phyloP scores from a whole-genome alignment of 2,113 vertebrate genomes.

The Aldabrachelys gigantea region DNA sequence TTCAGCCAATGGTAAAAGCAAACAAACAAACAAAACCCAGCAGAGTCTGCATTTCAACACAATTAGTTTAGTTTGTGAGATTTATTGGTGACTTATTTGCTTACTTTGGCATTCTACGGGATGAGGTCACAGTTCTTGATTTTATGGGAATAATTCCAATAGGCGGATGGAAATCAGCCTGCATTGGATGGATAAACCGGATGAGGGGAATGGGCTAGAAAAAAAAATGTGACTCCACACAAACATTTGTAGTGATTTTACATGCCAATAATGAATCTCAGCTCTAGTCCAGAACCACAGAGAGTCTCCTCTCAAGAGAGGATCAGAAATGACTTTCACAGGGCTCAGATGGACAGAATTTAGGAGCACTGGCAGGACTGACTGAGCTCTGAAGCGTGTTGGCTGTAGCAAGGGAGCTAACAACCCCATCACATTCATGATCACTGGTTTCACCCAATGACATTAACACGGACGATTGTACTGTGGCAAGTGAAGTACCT shows the following conservation, averaged over 20 bases:
- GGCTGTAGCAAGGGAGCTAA: background rate
- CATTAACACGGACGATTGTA: background rate
- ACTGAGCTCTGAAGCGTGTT: background rate
- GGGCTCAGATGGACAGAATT: background rate
- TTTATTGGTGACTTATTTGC: background rate
- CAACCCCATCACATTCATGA: background rate
- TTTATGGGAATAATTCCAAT: background rate
- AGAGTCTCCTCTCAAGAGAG: background rate
- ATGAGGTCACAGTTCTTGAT: background rate
- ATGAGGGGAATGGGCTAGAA: background rate
- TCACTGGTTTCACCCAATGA: background rate
- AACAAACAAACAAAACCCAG: background rate
- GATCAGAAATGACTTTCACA: background rate
- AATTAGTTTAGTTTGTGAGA: background rate
- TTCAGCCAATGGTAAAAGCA: background rate
- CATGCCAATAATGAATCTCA: background rate
- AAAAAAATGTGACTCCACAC: background rate
- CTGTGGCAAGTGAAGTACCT: background rate
- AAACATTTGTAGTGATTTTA: background rate
- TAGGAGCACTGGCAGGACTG: background rate
- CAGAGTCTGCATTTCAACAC: rapidly evolving
- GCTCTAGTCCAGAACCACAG: background rate
- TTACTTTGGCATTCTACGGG: background rate
- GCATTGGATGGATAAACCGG: background rate
- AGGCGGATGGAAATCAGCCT: background rate